Percentiles rank a stretch among this genome's conserved stretches.
phyloP scores from a whole-genome alignment of 2,888 invertebrate species.

The Ashinkailepas kermadecensis region DNA sequence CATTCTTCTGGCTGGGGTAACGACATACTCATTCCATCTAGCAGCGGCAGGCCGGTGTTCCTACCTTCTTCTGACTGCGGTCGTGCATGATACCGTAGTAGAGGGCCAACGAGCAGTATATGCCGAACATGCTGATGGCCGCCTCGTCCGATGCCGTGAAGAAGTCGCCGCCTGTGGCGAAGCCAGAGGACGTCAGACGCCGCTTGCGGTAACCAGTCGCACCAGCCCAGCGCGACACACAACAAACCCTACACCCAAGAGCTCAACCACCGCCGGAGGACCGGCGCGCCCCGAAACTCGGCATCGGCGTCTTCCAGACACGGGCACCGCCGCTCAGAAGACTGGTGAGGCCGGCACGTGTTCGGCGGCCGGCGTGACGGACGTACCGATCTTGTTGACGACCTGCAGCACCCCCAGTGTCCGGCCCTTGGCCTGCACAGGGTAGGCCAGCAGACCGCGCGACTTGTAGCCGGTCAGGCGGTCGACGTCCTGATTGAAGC shows the following conservation, averaged over 20 bases:
- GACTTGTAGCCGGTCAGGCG: constrained; percentile 51
- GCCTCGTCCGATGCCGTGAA: constrained; percentile 51
- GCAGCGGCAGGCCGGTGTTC: too few species aligned
- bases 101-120: constrained; percentile 52
- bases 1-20: too few species aligned
- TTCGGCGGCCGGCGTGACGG: not conserved
- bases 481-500: constrained; percentile 51
- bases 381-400: constrained; percentile 1
- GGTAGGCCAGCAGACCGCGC: constrained; percentile 50
- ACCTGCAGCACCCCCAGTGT: constrained; percentile 44
- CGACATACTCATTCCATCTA: too few species aligned
- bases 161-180: constrained; percentile 39
- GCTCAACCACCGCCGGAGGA: too few species aligned
- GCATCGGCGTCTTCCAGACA: too few species aligned
- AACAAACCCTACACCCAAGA: too few species aligned
- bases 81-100: constrained; percentile 51
- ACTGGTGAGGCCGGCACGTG: too few species aligned
- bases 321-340: too few species aligned
- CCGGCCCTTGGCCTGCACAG: constrained; percentile 48
- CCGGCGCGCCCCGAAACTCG: too few species aligned
- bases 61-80: constrained; percentile 47
- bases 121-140: constrained; percentile 51
- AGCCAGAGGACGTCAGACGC: not conserved
- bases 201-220: too few species aligned
- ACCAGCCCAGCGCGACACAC: too few species aligned